These are phyloP conservation scores for Dinoponera quadriceps DNA, from an alignment of 1,140 invertebrate species.

Conservation along the genomic window DNA sequence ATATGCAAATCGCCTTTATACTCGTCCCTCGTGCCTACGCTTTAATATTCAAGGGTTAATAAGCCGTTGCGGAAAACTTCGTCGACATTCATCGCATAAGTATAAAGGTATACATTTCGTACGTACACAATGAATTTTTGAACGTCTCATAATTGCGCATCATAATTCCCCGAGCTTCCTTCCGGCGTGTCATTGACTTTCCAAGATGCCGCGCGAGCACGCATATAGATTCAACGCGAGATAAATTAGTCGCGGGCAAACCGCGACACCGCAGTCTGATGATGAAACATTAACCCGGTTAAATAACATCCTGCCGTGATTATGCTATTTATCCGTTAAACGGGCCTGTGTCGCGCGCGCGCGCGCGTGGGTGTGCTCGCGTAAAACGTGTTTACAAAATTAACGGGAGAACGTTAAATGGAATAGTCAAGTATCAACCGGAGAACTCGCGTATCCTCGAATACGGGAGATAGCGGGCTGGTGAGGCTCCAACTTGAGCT, in stretches of 20 bases:
- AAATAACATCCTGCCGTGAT: slow-evolving; percentile 21
- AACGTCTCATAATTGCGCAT: neutral
- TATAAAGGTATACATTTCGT: neutral
- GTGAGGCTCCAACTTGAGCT: slow-evolving; percentile 15
- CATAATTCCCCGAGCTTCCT: neutral
- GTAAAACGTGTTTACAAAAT: slow-evolving; percentile 18
- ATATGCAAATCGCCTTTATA: neutral
- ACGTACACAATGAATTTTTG: slow-evolving; percentile 13
- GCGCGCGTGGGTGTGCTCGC: neutral
- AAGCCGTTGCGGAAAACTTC: neutral
- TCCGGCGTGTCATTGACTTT: neutral
- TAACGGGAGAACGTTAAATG: slow-evolving; percentile 18
- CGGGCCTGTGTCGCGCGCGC: neutral
- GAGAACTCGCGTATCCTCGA: neutral
- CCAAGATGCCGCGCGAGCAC: neutral
- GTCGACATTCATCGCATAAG: neutral
- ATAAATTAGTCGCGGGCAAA: slow-evolving; percentile 18
- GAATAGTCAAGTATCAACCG: slow-evolving; percentile 18
- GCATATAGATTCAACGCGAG: slow-evolving; percentile 15
- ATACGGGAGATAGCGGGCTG: neutral
- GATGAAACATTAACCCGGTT: slow-evolving; percentile 34
- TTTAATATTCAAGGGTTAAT: slow-evolving; percentile 7
- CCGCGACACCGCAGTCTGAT: neutral
- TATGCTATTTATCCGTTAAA: slow-evolving; percentile 20
- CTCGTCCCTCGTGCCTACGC: neutral